Base-by-base conservation (phyloP, 1,140 invertebrate species). In the Lepidotrigona ventralis region DNA sequence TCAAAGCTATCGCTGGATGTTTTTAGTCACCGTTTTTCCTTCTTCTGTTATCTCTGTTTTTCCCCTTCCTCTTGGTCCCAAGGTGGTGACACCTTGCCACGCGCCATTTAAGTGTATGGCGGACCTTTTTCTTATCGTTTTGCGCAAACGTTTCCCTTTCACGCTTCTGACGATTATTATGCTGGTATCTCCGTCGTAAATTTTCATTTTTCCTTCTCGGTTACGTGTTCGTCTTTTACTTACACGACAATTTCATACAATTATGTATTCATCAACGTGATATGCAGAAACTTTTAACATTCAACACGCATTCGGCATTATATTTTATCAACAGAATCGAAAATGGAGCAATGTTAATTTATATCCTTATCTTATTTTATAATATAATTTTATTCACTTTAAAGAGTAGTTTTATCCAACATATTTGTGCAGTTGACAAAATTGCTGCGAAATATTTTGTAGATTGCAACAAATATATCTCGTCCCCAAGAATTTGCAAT, bases 41-140 rank as follows among this genome's bases (percentile, higher is more conserved):
- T 60, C 39, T 26, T 26, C 56, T 26, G 54, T 88, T 88, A 85
- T 88, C 79, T 88, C 63, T 17, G 19, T 53, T 81, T 39, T 21
- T 26, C 54, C 72, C 82, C 60, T 39, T 75, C 54, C 26, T n/a
- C n/a, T n/a, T 51, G 53, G 39, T 54, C 8, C 68, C 82, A 81
- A 79, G 64, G 68, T 70, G 63, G 33, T 56, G 79, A 85, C 86
- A 88, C 85, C 79, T 85, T 88, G 87, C 83, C 87, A 88, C 87
- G 87, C 87, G 87, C 86, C 87, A 71, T 84, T 56, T 64, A 81
- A 53, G 75, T 60, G 56, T n/a, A 54, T 9, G 72, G n/a, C n/a
- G 72, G 75, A 82, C 79, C 76, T 82, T 83, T 85, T 46, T 79
- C 86, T 85, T 84, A 87, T 85, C 86, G 79, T 60, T 58, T 75